A percentile compares a stretch with the other conserved stretches of the same genome.
Conservation (phyloP, 2,797 vertebrate species). For the Tokudaia tokunoshimensis region DNA sequence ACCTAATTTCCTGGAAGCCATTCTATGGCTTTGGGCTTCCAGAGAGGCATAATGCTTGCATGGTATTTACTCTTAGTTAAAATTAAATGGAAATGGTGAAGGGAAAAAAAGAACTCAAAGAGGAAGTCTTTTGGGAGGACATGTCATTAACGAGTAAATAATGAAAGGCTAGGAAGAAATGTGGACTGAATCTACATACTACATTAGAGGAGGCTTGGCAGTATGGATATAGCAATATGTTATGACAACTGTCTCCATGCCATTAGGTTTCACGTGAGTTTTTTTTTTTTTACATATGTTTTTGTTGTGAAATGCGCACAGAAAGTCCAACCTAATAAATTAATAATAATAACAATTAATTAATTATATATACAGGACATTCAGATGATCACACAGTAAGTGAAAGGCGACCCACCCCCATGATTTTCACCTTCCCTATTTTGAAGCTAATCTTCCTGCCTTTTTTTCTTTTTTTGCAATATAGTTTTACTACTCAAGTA, state of each 20-base stretch:
- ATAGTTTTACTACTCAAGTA: background rate
- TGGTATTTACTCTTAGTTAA: conserved; percentile 84
- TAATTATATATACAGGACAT: background rate
- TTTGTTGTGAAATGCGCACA: conserved; percentile 42
- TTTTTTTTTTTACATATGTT: background rate
- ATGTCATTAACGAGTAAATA: conserved; percentile 12
- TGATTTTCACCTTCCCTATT: background rate
- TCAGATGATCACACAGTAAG: background rate
- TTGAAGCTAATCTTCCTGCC: background rate
- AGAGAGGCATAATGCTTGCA: conserved; percentile 69
- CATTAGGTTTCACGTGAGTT: background rate
- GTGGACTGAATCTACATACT: background rate
- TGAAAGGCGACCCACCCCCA: background rate
- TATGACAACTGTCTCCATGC: background rate
- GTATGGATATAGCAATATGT: background rate
- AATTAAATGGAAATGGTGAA: conserved; percentile 81
- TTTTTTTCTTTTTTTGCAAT: background rate
- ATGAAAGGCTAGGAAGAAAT: conserved; percentile 40
- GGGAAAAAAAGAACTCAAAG: background rate
- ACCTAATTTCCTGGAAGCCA: conserved; percentile 85
- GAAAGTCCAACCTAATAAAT: background rate
- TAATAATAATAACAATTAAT: background rate
- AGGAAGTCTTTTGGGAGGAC: conserved; percentile 39
- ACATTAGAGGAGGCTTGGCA: background rate
- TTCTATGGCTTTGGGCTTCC: conserved; percentile 85